phyloP scores from a whole-genome alignment of 2,888 invertebrate species.

The Nomada fucata region DNA sequence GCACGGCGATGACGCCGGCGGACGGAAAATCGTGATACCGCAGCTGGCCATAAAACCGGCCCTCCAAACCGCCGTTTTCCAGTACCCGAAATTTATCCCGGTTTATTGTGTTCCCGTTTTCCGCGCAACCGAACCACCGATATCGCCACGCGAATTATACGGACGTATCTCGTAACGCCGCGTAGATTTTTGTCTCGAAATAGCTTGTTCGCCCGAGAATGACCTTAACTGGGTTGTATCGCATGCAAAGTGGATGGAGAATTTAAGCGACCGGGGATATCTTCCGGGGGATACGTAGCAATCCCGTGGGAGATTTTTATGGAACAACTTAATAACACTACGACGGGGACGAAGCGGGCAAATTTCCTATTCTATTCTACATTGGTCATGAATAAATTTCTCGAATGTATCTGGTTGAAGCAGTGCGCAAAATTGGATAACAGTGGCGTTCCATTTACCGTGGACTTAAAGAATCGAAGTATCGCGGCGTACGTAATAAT shows the following conservation, averaged over 20 bases:
- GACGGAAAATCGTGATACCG: conserved; percentile 66
- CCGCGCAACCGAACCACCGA: conserved; percentile 13
- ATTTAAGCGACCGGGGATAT: background rate
- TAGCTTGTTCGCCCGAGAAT: background rate
- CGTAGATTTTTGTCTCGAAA: conserved; percentile 11
- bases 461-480: too few species aligned
- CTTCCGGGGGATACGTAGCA: too few species aligned
- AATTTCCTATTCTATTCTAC: too few species aligned
- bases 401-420: too few species aligned
- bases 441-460: too few species aligned
- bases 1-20: conserved; percentile 58
- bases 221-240: background rate
- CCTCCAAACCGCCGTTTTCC: conserved; percentile 40
- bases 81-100: conserved; percentile 55
- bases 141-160: conserved; percentile 22
- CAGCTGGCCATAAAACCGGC: conserved; percentile 48
- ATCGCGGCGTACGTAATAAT: too few species aligned
- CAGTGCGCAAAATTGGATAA: too few species aligned
- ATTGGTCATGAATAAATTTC: too few species aligned
- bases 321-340: background rate
- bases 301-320: background rate
- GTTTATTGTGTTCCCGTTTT: conserved; percentile 41
- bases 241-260: background rate
- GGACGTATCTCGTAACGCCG: background rate
- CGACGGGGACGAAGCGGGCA: too few species aligned